phyloP scores from a whole-genome alignment of 2,797 vertebrate species.

The Harpagifer antarcticus region DNA sequence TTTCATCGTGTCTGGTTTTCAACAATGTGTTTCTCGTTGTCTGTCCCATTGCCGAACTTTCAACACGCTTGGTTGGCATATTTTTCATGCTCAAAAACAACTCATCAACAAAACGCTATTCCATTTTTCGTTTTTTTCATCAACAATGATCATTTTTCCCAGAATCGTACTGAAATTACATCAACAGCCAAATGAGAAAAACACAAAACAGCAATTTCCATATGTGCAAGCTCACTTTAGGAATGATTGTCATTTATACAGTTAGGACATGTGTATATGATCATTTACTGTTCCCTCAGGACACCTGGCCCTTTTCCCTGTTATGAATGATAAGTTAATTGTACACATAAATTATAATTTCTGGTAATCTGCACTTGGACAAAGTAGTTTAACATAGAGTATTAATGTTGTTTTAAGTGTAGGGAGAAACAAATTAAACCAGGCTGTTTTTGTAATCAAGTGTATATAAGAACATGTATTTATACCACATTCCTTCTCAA shows the following conservation, averaged over 20 bases:
- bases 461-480: constrained; percentile 20
- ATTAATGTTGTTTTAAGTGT: constrained; percentile 46
- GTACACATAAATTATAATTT: constrained; percentile 75
- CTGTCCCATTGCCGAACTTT: constrained; percentile 68
- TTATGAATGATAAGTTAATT: constrained; percentile 80
- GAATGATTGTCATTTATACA: constrained; percentile 68
- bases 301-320: constrained; percentile 77
- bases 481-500: constrained; percentile 16
- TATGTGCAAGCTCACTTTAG: constrained; percentile 63
- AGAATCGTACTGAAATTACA: constrained; percentile 67
- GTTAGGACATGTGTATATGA: constrained; percentile 64
- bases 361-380: constrained; percentile 45
- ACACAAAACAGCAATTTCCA: constrained; percentile 65
- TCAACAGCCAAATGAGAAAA: constrained; percentile 72
- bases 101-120: constrained; percentile 68
- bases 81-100: constrained; percentile 68
- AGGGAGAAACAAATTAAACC: constrained; percentile 31
- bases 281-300: constrained; percentile 67
- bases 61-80: constrained; percentile 71
- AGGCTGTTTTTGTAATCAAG: constrained; percentile 35
- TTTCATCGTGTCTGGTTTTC: constrained; percentile 72
- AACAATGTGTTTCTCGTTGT: constrained; percentile 82
- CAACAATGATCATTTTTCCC: constrained; percentile 52
- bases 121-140: constrained; percentile 42
- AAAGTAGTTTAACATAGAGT: constrained; percentile 65